Evolutionary conservation across 2,797 vertebrate species (phyloP).

Genomic region (Chlorospingus flavigularis): DNA sequence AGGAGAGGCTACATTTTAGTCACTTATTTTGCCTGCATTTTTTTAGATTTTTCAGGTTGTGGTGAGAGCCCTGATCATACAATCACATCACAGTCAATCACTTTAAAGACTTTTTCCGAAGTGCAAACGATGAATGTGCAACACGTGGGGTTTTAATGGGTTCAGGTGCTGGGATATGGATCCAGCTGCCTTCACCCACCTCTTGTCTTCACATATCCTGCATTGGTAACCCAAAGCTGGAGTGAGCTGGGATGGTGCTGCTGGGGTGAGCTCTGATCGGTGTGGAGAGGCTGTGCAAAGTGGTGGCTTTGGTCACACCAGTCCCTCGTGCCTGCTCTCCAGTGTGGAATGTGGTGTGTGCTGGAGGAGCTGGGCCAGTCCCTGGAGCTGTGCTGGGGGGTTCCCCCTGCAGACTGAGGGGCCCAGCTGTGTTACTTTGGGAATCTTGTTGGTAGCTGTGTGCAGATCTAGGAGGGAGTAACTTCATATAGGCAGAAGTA

Average conservation of each 20-base stretch:
- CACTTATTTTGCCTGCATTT: conserved; percentile 64
- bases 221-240: background rate
- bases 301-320: background rate
- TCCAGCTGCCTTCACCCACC: conserved; percentile 52
- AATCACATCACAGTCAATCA: conserved; percentile 70
- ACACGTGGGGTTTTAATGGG: conserved; percentile 44
- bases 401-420: background rate
- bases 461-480: conserved; percentile 8
- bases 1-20: conserved; percentile 68
- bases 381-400: background rate
- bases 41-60: conserved; percentile 35
- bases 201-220: conserved; percentile 48
- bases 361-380: background rate
- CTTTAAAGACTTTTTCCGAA: conserved; percentile 38
- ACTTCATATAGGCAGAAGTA: conserved; percentile 6
- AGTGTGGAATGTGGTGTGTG: background rate
- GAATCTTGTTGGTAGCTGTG: background rate
- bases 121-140: conserved; percentile 63
- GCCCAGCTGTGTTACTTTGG: background rate
- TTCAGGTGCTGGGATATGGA: conserved; percentile 44
- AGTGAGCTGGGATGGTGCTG: background rate
- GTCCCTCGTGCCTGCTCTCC: background rate
- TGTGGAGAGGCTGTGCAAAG: background rate
- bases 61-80: conserved; percentile 60
- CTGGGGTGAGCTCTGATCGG: background rate